A percentile compares a stretch with the other conserved stretches of the same genome.
Conservation (phyloP, 35 echinoderm and acorn worm genomes). For the Strongylocentrotus purpuratus region DNA sequence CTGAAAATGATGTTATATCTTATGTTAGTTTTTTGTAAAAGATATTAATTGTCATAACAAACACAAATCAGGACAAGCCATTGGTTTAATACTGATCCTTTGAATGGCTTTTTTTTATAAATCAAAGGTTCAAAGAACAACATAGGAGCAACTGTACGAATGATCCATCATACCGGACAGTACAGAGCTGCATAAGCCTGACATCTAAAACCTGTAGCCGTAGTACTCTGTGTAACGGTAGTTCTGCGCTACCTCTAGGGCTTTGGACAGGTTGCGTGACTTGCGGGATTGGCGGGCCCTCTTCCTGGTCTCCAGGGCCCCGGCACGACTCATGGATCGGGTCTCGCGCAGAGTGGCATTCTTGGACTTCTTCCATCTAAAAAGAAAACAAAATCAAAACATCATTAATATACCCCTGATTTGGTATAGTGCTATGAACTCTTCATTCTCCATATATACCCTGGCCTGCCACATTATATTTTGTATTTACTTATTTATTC, state of each 20-base stretch:
- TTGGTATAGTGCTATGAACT: no score
- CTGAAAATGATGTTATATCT: no score
- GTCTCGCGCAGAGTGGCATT: constrained; percentile 66
- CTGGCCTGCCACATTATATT: no score
- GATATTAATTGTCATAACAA: no score
- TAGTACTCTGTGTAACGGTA: constrained; percentile 93
- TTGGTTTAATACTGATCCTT: background rate
- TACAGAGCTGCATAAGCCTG: background rate
- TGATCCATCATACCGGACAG: background rate
- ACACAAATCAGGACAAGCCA: no score
- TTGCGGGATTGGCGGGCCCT: constrained; percentile 76
- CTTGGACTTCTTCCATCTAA: constrained; percentile 88
- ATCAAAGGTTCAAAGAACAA: no score
- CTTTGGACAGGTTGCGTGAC: constrained; percentile 87
- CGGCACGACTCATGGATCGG: constrained; percentile 64
- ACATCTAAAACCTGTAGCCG: constrained; percentile 81
- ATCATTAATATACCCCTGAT: background rate
- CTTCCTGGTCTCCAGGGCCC: constrained; percentile 48
- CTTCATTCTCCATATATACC: no score
- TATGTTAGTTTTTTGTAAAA: no score
- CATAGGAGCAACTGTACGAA: no score
- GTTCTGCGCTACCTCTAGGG: constrained; percentile 74
- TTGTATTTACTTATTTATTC: no score
- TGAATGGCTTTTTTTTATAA: background rate
- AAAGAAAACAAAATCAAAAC: constrained; percentile 47